phyloP scores from a whole-genome alignment of 2,888 invertebrate species.

The Hedychridium roseum region DNA sequence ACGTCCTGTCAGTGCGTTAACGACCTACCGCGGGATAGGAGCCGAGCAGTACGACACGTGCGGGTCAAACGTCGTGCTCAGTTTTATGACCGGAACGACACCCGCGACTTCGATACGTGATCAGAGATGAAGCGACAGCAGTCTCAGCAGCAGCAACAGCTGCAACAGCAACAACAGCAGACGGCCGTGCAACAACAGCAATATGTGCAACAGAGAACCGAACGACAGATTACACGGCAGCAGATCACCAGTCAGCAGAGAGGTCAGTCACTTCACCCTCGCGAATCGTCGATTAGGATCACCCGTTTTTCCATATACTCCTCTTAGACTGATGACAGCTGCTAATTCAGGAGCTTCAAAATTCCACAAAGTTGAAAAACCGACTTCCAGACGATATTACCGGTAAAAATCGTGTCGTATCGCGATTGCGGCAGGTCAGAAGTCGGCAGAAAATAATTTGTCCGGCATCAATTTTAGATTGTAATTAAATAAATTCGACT shows the following conservation, averaged over 20 bases:
- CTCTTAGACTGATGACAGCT: neutral
- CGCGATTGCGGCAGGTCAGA: no score
- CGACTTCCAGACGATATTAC: neutral
- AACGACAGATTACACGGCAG: constrained; percentile 78
- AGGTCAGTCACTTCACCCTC: no score
- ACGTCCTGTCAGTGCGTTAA: no score
- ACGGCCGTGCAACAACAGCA: constrained; percentile 65
- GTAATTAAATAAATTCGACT: no score
- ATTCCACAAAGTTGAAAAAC: no score
- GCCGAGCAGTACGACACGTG: no score
- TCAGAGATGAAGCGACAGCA: constrained; percentile 80
- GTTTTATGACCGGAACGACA: constrained; percentile 1
- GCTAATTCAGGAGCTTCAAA: neutral
- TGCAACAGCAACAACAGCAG: constrained; percentile 65
- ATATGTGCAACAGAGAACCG: constrained; percentile 72
- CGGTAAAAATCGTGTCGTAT: no score
- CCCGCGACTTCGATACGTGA: constrained; percentile 42
- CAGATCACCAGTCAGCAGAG: constrained; percentile 81
- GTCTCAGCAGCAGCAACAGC: constrained; percentile 59
- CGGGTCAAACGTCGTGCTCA: no score
- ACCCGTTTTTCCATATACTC: neutral
- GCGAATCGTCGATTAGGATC: no score
- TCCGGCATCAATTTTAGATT: no score
- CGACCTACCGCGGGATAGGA: no score
- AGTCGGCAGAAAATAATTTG: no score